These are phyloP conservation scores for Lochmaea capreae DNA, from an alignment of 2,888 invertebrate species.

Conservation along the genomic window DNA sequence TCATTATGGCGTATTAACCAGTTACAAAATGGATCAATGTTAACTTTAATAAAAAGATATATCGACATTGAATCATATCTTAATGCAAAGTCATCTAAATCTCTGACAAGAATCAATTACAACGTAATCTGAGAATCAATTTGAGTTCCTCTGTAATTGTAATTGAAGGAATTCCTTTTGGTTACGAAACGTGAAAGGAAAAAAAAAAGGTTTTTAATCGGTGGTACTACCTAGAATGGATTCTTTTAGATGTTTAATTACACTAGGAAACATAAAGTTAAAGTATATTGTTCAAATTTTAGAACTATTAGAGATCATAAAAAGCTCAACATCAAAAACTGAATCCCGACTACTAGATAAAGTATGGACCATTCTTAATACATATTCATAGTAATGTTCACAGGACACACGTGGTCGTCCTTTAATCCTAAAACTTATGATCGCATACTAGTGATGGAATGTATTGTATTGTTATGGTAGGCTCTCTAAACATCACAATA, in stretches of 20 bases:
- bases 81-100: slow-evolving; percentile 42
- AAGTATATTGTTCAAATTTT: not conserved
- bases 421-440: no score
- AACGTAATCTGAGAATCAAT: slow-evolving; percentile 39
- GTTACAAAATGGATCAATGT: slow-evolving; percentile 39
- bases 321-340: no score
- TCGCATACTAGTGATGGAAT: no score
- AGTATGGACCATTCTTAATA: no score
- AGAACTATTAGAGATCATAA: not conserved
- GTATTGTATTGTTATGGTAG: no score
- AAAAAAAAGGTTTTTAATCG: not conserved
- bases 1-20: slow-evolving; percentile 37
- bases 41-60: slow-evolving; percentile 28
- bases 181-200: slow-evolving; percentile 17
- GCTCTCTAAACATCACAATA: no score
- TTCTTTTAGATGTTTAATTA: not conserved
- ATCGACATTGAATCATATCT: slow-evolving; percentile 35
- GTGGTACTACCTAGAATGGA: not conserved
- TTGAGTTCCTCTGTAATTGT: slow-evolving; percentile 41
- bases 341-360: no score
- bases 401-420: no score
- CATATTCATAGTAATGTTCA: no score
- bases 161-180: slow-evolving; percentile 30
- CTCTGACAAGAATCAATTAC: slow-evolving; percentile 42
- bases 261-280: not conserved